Evolutionary conservation across 1,140 invertebrate genomes (phyloP).

Genomic region (Drosophila kanapiae): DNA sequence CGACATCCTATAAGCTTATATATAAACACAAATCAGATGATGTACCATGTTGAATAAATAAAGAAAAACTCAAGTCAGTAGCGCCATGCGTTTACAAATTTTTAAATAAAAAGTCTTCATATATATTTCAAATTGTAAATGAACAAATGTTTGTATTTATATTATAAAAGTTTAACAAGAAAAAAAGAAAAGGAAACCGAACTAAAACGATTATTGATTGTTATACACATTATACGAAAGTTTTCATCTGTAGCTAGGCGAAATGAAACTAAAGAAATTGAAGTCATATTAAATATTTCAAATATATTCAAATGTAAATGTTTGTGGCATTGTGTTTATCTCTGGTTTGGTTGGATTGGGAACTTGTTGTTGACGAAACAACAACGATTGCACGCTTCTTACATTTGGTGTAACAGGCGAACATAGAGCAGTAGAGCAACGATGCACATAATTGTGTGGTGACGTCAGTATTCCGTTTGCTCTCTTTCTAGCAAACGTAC

Average conservation of each 20-base stretch:
- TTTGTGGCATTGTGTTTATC: slow-evolving; percentile 15
- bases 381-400: too few species aligned
- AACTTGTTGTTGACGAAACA: background rate
- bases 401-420: too few species aligned
- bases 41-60: slow-evolving; percentile 46
- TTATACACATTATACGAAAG: slow-evolving; percentile 66
- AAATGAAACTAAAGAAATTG: slow-evolving; percentile 61
- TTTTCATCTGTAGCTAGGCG: slow-evolving; percentile 79
- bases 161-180: slow-evolving; percentile 54
- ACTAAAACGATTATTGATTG: slow-evolving; percentile 62
- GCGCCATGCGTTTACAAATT: slow-evolving; percentile 67
- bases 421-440: too few species aligned
- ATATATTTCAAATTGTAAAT: slow-evolving; percentile 63
- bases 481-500: too few species aligned
- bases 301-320: slow-evolving; percentile 50
- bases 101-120: slow-evolving; percentile 73
- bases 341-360: background rate
- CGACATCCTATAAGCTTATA: slow-evolving; percentile 36
- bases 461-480: too few species aligned
- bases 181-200: background rate
- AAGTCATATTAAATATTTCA: slow-evolving; percentile 67
- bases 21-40: slow-evolving; percentile 45
- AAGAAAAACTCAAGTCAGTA: slow-evolving; percentile 58
- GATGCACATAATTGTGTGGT: too few species aligned
- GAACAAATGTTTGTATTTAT: slow-evolving; percentile 57